These are phyloP conservation scores for Nannobrachium achirus DNA, from an alignment of 2,113 vertebrate species.

Conservation along the genomic window DNA sequence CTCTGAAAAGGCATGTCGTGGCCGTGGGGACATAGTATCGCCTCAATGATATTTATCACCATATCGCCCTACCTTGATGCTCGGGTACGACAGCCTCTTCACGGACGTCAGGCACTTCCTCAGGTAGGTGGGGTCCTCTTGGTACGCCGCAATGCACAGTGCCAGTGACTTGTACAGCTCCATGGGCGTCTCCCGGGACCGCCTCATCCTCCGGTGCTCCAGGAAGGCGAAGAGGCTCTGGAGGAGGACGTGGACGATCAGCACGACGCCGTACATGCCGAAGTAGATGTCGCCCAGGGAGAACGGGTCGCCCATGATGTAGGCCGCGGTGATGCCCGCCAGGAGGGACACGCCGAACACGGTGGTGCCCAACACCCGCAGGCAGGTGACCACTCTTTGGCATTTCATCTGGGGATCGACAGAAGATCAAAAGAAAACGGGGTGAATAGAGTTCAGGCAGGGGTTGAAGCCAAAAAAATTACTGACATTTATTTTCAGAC, in stretches of 20 bases:
- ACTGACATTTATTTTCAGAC: too few relatives aligned
- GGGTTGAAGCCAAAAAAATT: too few relatives aligned
- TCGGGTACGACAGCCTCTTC: conserved; percentile 95
- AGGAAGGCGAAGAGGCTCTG: conserved; percentile 97
- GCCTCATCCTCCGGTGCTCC: conserved; percentile 95
- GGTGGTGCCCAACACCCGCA: conserved; percentile 96
- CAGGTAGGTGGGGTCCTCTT: conserved; percentile 97
- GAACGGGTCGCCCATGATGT: conserved; percentile 98
- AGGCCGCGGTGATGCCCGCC: conserved; percentile 96
- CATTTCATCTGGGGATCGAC: conserved; percentile 95
- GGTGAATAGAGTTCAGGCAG: conserved; percentile 52
- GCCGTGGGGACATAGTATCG: too few relatives aligned
- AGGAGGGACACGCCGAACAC: conserved; percentile 96
- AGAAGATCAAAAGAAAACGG: conserved; percentile 9
- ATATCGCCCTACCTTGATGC: too few relatives aligned
- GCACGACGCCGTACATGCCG: conserved; percentile 94
- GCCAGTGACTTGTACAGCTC: conserved; percentile 95
- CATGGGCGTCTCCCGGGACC: conserved; percentile 94
- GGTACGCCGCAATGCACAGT: conserved; percentile 96
- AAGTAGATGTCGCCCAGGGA: conserved; percentile 95
- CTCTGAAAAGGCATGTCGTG: too few relatives aligned
- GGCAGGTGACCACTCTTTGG: conserved; percentile 91
- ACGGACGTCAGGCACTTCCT: conserved; percentile 96
- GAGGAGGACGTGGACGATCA: conserved; percentile 94
- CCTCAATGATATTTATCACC: too few relatives aligned